Evolutionary conservation across 2,113 vertebrate species (phyloP), one percentile per base, ranked within the genome.

Genomic region (Tringa solitaria): DNA sequence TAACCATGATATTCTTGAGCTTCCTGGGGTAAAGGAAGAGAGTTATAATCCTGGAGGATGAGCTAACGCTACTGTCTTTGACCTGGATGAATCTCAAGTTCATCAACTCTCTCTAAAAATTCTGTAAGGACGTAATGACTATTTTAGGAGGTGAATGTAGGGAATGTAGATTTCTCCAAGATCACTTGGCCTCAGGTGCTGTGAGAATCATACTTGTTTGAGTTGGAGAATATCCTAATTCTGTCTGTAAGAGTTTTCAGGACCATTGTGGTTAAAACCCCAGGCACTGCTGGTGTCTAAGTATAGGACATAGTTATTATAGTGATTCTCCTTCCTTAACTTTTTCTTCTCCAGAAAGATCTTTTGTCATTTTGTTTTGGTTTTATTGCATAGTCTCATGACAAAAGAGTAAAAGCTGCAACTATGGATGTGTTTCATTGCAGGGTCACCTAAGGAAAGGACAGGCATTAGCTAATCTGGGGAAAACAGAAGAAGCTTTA

Each of bases 401-500:
- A 67, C 18, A 53, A 75, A 85, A 53, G 17, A 51, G 30, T 21
- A 51, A 59, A 81, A 80, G 57, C 65, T 86, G 32, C 56, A 93
- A 10, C 32, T 54, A 3, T 26, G 65, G 41, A 37, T 91, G 30
- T 94, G 33, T 93, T 98, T 93, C 48, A 54, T 92, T 96, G 26
- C 96, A 99, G 99, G 98, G 98, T 96, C 99, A 99, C 89, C 95
- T 99, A 73, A 98, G 98, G 87, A 99, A 98, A 97, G 99, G 98
- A 15, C 99, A 99, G 97, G 98, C 98, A 14, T 96, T 99, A 78
- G 98, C 98, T 95, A 98, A 98, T 27, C 90, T 99, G 75, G 98
- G 99, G 84, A 98, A 99, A 96, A 98, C 97, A 35, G 99, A 99
- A 74, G 98, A 99, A 94, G 99, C 99, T 83, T 98, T 99, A 92